Conservation (phyloP, 2,113 vertebrate genomes). For the Scophthalmus maximus region DNA sequence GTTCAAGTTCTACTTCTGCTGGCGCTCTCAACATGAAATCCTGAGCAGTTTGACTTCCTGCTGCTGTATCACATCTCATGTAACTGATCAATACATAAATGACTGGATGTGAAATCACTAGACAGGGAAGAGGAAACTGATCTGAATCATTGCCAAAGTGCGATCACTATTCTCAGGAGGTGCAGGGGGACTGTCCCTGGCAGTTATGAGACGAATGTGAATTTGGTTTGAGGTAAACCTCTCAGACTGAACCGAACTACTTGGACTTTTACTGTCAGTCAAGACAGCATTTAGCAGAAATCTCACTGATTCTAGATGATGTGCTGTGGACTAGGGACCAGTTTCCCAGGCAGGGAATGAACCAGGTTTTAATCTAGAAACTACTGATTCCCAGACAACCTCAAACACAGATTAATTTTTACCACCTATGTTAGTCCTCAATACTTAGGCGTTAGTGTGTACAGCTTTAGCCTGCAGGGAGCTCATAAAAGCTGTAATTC, state of each 20-base stretch:
- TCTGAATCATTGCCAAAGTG: slow-evolving; percentile 46
- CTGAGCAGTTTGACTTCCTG: slow-evolving; percentile 12
- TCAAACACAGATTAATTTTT: not conserved
- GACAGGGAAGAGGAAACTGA: slow-evolving; percentile 6
- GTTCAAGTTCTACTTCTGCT: slow-evolving; percentile 5
- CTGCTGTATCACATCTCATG: slow-evolving; percentile 41
- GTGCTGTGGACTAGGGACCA: slow-evolving; percentile 1
- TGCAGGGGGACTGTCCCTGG: slow-evolving; percentile 65
- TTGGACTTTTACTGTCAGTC: slow-evolving; percentile 51
- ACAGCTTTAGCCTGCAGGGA: too few species aligned
- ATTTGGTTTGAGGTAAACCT: slow-evolving; percentile 36
- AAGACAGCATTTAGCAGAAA: slow-evolving; percentile 37
- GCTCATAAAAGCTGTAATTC: too few species aligned
- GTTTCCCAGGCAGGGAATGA: not conserved
- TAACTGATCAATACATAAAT: slow-evolving; percentile 34
- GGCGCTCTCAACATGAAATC: not conserved
- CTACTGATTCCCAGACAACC: not conserved
- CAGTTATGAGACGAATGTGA: slow-evolving; percentile 43
- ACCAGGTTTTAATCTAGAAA: not conserved
- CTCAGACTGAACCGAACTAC: not conserved
- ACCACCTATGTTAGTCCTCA: too few species aligned
- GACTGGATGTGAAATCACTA: slow-evolving; percentile 24
- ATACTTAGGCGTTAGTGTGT: too few species aligned
- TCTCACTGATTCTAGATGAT: slow-evolving; percentile 16
- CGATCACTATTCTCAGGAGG: slow-evolving; percentile 12